Base-by-base conservation (phyloP, 1,140 invertebrate genomes). In the Theocolax elegans region DNA sequence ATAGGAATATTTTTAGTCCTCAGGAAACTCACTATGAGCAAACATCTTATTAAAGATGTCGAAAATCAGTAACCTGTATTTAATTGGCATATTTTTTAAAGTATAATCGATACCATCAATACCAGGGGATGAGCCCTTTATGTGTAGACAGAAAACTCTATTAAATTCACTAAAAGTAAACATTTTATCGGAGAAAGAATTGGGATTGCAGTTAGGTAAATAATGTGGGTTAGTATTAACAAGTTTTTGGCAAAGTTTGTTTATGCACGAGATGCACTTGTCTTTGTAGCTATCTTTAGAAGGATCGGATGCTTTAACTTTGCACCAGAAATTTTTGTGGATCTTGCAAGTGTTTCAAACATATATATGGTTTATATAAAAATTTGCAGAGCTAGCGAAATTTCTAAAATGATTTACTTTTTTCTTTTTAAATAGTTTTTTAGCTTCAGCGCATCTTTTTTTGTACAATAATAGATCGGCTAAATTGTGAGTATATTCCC, bases 381-480 rank as follows among this genome's bases (percentile, higher is more conserved):
- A 25, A 25, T 35, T 51, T 4, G 38, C 1, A 19, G n/a, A 42
- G 19, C 17, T 4, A 13, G 17, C 40, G 23, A 25, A 64, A 15
- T 31, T 2, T 53, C 17, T 63, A 46, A 64, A 60, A 53, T 46
- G 35, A 23, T 42, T 3, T 23, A 13, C 46, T 17, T 8, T 1
- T 42, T 53, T 67, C 40, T 72, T 70, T 15, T 67, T 72, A 21
- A 64, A 71, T 7, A 21, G 15, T 58, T 67, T 63, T 46, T 49
- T 69, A 0, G 51, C 29, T n/a, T 48, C 1, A n/a, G 70, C 60
- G 0, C 19, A 1, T 1, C 19, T 23, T 58, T 66, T 67, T 12
- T 74, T 72, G 51, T 67, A 72, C 19, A 38, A 15, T n/a, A 72
- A 67, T 0, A 51, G n/a, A 17, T 72, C 70, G 2, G n/a, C 9